Evolutionary conservation across 2,113 vertebrate species (phyloP).

Genomic region (Sapajus apella): DNA sequence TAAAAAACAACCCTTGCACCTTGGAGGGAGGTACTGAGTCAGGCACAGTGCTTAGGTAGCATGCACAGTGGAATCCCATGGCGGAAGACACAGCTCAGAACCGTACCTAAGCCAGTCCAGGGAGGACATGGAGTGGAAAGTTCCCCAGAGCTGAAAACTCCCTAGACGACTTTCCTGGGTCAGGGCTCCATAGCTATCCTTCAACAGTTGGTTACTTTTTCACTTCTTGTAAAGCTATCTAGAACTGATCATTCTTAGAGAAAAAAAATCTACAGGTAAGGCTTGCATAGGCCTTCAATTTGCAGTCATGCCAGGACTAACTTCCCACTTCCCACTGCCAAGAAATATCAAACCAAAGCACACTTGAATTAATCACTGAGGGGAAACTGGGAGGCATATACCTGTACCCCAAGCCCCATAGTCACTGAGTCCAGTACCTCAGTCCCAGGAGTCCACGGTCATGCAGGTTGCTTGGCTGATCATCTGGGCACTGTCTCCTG

Average conservation of each 20-base stretch:
- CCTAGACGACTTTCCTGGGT: neutral
- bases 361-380: neutral
- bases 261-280: neutral
- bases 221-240: neutral
- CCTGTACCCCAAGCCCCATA: neutral
- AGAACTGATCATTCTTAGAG: neutral
- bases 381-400: neutral
- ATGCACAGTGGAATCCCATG: rapidly evolving
- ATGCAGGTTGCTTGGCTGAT: neutral
- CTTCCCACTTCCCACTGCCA: neutral
- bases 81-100: neutral
- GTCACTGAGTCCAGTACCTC: neutral
- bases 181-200: neutral
- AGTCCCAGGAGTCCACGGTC: neutral
- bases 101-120: too few species aligned
- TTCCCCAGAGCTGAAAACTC: neutral
- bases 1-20: neutral
- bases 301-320: too few species aligned
- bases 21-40: neutral
- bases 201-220: neutral
- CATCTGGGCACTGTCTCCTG: neutral
- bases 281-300: too few species aligned
- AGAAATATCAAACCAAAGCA: neutral
- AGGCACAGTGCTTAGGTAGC: neutral
- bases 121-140: neutral